Base-by-base conservation (phyloP, 1,140 invertebrate genomes). In the Drosophila busckii region DNA sequence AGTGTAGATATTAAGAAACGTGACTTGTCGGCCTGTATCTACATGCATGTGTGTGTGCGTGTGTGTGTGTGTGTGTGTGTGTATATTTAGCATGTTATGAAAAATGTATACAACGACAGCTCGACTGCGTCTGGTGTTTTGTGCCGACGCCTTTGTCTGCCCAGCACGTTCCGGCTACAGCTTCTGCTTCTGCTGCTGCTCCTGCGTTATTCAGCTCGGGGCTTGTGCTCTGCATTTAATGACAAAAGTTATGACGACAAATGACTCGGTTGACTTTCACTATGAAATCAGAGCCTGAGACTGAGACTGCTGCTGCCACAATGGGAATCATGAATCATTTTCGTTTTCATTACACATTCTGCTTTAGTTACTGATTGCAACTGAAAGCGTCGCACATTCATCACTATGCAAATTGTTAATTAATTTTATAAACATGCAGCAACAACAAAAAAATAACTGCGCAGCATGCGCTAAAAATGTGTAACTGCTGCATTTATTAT, bases 181-280 rank as follows among this genome's bases (percentile, higher is more conserved):
- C 9, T 5, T 5, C 9, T 25, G 26, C 26, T n/a, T 8, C 2
- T 5, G 37, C 31, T 29, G 32, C 22, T 10, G 41, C 10, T n/a
- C n/a, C n/a, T n/a, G n/a, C n/a, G n/a, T n/a, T n/a, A n/a, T n/a
- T n/a, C n/a, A n/a, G n/a, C n/a, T n/a, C n/a, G n/a, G n/a, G 44
- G 40, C 48, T 35, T 19, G n/a, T n/a, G n/a, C n/a, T n/a, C n/a
- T n/a, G 64, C 60, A 60, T 68, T 64, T 73, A 78, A 82, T 80
- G 73, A 69, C 68, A 69, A 82, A 82, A 80, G 68, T 82, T 80
- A 80, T 73, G 68, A 82, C 63, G 73, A 80, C 73, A 80, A 80
- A 80, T 82, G 73, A 80, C 69, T 80, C 50, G 42, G 69, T 68
- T 82, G 75, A 73, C 73, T 80, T 80, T 80, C 75, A 82, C 64